phyloP scores from a whole-genome alignment of 2,797 vertebrate species.

The Ataeniobius toweri region DNA sequence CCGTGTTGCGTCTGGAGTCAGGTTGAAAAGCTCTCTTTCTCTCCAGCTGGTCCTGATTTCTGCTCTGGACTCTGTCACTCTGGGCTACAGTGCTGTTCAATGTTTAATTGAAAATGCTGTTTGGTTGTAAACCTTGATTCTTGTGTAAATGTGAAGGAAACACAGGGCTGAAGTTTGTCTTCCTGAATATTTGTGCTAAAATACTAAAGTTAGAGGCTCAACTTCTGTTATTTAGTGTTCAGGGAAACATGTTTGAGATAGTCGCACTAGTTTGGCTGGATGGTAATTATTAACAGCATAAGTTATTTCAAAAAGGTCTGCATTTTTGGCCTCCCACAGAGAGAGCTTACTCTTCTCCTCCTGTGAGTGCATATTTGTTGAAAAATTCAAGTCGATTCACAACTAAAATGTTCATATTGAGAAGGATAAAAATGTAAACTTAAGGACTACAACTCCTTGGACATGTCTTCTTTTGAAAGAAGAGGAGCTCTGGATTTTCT shows the following conservation, averaged over 20 bases:
- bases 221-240: conserved; percentile 1
- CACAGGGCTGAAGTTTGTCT: conserved; percentile 62
- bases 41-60: conserved; percentile 91
- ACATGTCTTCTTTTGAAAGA: conserved; percentile 51
- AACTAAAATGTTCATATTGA: neutral
- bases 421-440: conserved; percentile 1
- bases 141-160: conserved; percentile 10
- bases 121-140: conserved; percentile 24
- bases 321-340: conserved; percentile 59
- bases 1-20: conserved; percentile 88
- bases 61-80: conserved; percentile 81
- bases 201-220: conserved; percentile 17
- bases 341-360: conserved; percentile 21
- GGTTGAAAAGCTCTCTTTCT: conserved; percentile 83
- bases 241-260: conserved; percentile 38
- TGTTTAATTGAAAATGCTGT: conserved; percentile 46
- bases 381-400: neutral
- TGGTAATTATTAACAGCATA: conserved; percentile 81
- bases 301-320: conserved; percentile 44
- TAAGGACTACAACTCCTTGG: conserved; percentile 2
- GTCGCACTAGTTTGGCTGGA: conserved; percentile 39
- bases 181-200: conserved; percentile 34
- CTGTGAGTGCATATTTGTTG: neutral
- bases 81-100: conserved; percentile 50
- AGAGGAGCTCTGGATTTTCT: conserved; percentile 17